Base-by-base conservation (phyloP, 2,113 vertebrate species). In the Oncorhynchus mykiss region DNA sequence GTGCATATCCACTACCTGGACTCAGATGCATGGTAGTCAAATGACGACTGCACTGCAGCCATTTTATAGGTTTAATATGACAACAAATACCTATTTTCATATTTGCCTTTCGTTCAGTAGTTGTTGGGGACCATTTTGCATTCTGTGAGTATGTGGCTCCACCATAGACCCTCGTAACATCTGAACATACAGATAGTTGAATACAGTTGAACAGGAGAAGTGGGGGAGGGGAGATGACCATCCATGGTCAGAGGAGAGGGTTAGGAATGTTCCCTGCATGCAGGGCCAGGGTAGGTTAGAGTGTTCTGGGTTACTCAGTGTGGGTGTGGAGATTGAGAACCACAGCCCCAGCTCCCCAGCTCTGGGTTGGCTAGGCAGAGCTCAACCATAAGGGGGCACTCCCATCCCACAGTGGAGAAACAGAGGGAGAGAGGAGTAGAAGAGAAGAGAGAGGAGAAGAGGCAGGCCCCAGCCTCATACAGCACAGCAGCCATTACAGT, bases 331-430 rank as follows among this genome's bases (percentile, higher is more conserved):
- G 72, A 70, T 74, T 85, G 72, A 39, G 51, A 68, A 78, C 59
- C 73, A 51, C 65, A 70, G 75, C 67, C 79, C 86, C 77, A 5
- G 74, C 45, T 54, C 70, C 80, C 87, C 78, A 5, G 74, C 45
- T 54, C 0, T 78, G 82, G 9, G 76, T 87, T 87, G 91, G 89
- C 87, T 91, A 87, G 86, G 83, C 87, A 89, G 78, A 83, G 82
- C 86, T 89, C 84, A 84, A 88, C 92, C 93, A 93, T 92, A 81
- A 93, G 93, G 90, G 92, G 92, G 92, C 90, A 91, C 90, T 91
- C 85, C 89, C 90, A 91, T 85, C 82, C 91, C 89, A 93, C 87
- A 79, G 71, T 88, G 86, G 83, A 87, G 80, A 78, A 88, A 67
- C 29, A 67, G 78, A 34, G 34, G 79, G 88, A 67, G 45, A 60